Evolutionary conservation across 2,888 invertebrate genomes (phyloP).

Genomic region (Megamerina dolium): DNA sequence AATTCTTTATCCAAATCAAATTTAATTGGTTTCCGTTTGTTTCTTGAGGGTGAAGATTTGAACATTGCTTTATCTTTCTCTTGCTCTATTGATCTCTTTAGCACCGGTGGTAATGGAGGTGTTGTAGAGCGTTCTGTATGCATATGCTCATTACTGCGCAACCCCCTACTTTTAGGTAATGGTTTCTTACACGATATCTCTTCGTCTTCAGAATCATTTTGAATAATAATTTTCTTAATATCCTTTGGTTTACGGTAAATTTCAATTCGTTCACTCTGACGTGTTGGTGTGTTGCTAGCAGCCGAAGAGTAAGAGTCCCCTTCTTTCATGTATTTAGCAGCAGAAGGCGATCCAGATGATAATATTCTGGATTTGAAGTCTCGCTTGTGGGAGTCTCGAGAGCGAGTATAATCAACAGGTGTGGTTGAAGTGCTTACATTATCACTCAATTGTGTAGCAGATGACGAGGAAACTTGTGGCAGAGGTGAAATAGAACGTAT

Average conservation of each 20-base stretch:
- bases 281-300: conserved; percentile 36
- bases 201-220: conserved; percentile 53
- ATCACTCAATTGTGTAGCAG: conserved; percentile 18
- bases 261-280: conserved; percentile 33
- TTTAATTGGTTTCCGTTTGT: conserved; percentile 45
- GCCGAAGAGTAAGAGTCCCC: conserved; percentile 22
- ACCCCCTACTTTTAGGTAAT: neutral
- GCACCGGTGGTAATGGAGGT: conserved; percentile 34
- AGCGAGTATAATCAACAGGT: conserved; percentile 9
- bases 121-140: conserved; percentile 37
- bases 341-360: conserved; percentile 9
- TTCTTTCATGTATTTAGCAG: conserved; percentile 1
- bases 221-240: conserved; percentile 42
- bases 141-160: neutral
- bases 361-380: conserved; percentile 16
- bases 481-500: conserved; percentile 28
- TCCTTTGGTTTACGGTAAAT: conserved; percentile 39
- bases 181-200: neutral
- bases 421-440: conserved; percentile 10
- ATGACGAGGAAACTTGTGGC: conserved; percentile 39
- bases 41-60: conserved; percentile 26
- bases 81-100: neutral
- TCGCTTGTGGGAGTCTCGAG: conserved; percentile 2
- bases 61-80: conserved; percentile 8
- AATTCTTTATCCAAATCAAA: conserved; percentile 33